A percentile compares a stretch with the other conserved stretches of the same genome.
Evolutionary conservation across 2,113 vertebrate genomes (phyloP).

Genomic region (Spilogale gracilis): DNA sequence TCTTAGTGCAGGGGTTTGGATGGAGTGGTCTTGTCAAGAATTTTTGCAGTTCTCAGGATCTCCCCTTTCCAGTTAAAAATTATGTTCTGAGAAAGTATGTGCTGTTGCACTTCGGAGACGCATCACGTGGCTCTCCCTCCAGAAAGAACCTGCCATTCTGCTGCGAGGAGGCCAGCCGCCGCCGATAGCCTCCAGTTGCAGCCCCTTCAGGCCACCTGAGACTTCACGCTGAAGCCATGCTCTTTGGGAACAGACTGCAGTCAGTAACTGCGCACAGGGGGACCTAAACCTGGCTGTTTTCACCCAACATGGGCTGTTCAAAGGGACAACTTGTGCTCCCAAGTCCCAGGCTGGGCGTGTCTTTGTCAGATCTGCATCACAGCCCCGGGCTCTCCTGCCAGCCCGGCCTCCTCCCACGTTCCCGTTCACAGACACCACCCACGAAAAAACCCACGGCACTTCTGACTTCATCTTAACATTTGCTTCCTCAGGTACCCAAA

Average conservation of each 20-base stretch:
- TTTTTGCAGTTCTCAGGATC: neutral
- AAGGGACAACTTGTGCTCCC: neutral
- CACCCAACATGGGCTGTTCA: neutral
- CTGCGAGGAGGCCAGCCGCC: neutral
- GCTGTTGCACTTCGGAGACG: neutral
- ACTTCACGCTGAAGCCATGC: neutral
- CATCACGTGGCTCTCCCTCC: neutral
- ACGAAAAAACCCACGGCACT: neutral
- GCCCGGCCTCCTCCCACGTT: neutral
- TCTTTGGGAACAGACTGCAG: neutral
- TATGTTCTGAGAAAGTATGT: neutral
- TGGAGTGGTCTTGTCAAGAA: neutral
- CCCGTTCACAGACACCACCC: neutral
- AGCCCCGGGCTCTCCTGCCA: neutral
- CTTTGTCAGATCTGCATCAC: neutral
- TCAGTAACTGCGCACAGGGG: accelerated
- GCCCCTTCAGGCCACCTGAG: neutral
- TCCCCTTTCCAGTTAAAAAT: neutral
- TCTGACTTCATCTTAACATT: neutral
- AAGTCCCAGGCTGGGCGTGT: neutral
- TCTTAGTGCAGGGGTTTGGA: neutral
- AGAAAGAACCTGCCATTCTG: neutral
- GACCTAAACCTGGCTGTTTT: neutral
- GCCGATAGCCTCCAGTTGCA: neutral
- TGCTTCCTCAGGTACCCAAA: neutral